Percentiles rank a stretch among this genome's conserved stretches.
Evolutionary conservation across 53 echinoderm and acorn worm species (phyloP).

Genomic region (Astropecten irregularis): DNA sequence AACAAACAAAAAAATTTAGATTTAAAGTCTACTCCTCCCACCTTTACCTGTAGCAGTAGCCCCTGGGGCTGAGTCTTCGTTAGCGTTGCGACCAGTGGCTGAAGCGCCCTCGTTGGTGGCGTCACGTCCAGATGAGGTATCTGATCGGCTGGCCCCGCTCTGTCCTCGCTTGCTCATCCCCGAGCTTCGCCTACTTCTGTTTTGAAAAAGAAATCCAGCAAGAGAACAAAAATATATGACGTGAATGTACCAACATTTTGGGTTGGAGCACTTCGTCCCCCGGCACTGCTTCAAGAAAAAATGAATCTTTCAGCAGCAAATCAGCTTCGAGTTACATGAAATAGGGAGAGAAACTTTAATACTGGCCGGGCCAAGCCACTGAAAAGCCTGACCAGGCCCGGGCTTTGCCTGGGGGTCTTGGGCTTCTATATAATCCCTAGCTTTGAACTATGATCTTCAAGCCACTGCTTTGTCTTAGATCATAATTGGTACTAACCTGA

Average conservation of each 20-base stretch:
- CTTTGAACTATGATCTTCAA: no score
- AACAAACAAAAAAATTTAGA: not conserved
- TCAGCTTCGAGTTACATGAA: not conserved
- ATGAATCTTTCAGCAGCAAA: no score
- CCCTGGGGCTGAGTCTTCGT: conserved; percentile 79
- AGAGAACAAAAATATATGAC: not conserved
- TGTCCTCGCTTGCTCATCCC: conserved; percentile 99
- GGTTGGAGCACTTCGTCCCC: no score
- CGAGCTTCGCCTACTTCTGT: conserved; percentile 99
- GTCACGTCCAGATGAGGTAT: conserved; percentile 88
- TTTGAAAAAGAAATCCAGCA: not conserved
- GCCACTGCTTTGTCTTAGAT: no score
- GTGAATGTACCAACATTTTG: not conserved
- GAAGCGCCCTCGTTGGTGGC: conserved; percentile 76
- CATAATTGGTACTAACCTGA: no score
- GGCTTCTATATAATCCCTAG: no score
- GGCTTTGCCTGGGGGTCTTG: no score
- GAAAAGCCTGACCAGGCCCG: no score
- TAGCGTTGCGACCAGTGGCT: conserved; percentile 75
- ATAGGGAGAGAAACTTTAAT: no score
- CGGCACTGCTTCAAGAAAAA: no score
- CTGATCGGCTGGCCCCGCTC: conserved; percentile 87
- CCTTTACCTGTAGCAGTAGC: conserved; percentile 83
- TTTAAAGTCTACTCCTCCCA: no score
- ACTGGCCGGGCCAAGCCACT: no score